phyloP scores from a whole-genome alignment of 2,888 invertebrate species.

The Scelioninae gen. 2 region DNA sequence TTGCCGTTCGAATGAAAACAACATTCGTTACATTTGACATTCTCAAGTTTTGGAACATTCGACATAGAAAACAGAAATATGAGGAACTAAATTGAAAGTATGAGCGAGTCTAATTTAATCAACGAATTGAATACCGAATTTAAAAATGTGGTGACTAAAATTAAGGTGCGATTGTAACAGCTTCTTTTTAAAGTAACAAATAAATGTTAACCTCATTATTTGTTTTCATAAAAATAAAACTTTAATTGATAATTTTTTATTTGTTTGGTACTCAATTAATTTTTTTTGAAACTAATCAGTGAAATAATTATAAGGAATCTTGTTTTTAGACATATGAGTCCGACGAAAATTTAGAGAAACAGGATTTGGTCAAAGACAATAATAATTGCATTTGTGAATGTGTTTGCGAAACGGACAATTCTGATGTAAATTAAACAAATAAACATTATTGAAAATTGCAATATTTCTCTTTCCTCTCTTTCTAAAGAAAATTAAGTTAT shows the following conservation, averaged over 20 bases:
- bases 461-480: too few species aligned
- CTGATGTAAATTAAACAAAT: background rate
- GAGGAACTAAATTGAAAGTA: constrained; percentile 6
- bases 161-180: constrained; percentile 7
- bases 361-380: background rate
- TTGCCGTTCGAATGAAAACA: too few species aligned
- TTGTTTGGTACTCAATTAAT: too few species aligned
- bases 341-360: background rate
- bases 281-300: too few species aligned
- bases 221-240: background rate
- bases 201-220: background rate
- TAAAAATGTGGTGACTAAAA: constrained; percentile 4
- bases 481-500: too few species aligned
- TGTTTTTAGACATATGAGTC: background rate
- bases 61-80: background rate
- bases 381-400: constrained; percentile 10
- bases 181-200: background rate
- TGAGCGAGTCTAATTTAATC: constrained; percentile 11
- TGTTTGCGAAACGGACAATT: background rate
- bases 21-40: background rate
- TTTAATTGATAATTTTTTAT: background rate
- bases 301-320: too few species aligned
- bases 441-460: too few species aligned
- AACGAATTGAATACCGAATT: constrained; percentile 5
- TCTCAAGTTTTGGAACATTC: background rate